Base-by-base conservation (phyloP, 2,888 invertebrate genomes). In the Ectemnius cavifrons region DNA sequence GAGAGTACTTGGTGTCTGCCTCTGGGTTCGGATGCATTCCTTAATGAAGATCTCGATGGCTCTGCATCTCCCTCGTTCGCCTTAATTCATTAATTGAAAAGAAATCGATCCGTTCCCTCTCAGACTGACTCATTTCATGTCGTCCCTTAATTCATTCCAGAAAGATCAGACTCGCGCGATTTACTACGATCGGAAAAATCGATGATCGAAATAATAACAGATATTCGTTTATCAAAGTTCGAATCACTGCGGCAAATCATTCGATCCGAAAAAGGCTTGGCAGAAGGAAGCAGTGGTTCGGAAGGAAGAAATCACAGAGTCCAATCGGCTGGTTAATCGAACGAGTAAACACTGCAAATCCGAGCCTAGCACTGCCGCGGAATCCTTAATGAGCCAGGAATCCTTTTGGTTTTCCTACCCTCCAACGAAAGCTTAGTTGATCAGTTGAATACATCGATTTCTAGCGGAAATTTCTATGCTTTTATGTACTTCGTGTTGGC, bases 71-170 rank as follows among this genome's bases (percentile, higher is more conserved):
- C 3, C 23, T 23, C 23, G 3, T 3, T 3, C 23, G 23, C 23
- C 84, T 80, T 80, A 85, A 84, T 81, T 82, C 74, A 77, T 77
- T 85, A 85, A 85, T 85, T 80, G 85, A 84, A 52, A 52, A 85
- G 77, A 72, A 71, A 49, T 56, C 58, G 62, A 77, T 71, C 57
- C 23, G 23, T 3, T 23, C 23, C 2, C 23, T 23, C 23, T 2
- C 23, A 23, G 23, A 1, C 23, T 8, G 6, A 37, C 8, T 8
- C 37, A 37, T 8, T 52, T 16, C 6, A 16, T 52, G 52, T 1
- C 14, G 5, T 2, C n/a, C 16, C 16, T 2, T 16, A 52, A 52
- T 52, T 52, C 8, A 52, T 14, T 52, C 52, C 16, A 3, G 4
- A 1, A 14, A 52, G 16, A 52, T 52, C 16, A 52, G n/a, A 16